Evolutionary conservation across 2,797 vertebrate genomes (phyloP).

Genomic region (Acipenser oxyrinchus): DNA sequence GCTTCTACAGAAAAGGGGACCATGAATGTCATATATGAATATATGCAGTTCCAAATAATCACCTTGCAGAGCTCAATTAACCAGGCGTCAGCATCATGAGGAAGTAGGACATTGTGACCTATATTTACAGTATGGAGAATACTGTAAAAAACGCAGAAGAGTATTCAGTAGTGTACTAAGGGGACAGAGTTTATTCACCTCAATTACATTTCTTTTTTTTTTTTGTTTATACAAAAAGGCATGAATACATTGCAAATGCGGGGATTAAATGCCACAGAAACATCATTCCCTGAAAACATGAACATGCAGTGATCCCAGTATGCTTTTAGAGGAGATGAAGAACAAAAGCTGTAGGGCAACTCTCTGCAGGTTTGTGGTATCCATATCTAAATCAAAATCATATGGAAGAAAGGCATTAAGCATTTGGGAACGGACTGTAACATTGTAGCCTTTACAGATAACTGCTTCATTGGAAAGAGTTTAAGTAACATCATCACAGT

Average conservation of each 20-base stretch:
- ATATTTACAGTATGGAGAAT: background rate
- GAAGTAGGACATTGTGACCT: too few species aligned
- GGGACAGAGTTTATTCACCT: slow-evolving; percentile 33
- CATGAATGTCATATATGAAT: background rate
- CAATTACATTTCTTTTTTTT: slow-evolving; percentile 31
- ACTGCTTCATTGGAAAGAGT: background rate
- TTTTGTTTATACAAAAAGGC: slow-evolving; percentile 35
- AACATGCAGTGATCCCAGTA: slow-evolving; percentile 41
- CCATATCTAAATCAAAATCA: background rate
- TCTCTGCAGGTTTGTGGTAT: background rate
- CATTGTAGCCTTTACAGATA: background rate
- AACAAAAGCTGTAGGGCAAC: background rate
- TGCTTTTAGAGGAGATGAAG: slow-evolving; percentile 29
- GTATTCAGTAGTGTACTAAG: slow-evolving; percentile 26
- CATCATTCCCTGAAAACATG: slow-evolving; percentile 57
- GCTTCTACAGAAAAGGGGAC: slow-evolving; percentile 4
- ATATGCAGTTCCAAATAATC: background rate
- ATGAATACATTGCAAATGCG: slow-evolving; percentile 47
- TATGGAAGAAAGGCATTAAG: background rate
- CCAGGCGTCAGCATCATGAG: too few species aligned
- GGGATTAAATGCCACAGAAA: background rate
- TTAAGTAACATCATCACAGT: background rate
- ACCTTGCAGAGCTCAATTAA: too few species aligned
- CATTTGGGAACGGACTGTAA: background rate
- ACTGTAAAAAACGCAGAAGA: slow-evolving; percentile 23